Base-by-base conservation (phyloP, 2,797 vertebrate genomes). In the Octomys mimax region DNA sequence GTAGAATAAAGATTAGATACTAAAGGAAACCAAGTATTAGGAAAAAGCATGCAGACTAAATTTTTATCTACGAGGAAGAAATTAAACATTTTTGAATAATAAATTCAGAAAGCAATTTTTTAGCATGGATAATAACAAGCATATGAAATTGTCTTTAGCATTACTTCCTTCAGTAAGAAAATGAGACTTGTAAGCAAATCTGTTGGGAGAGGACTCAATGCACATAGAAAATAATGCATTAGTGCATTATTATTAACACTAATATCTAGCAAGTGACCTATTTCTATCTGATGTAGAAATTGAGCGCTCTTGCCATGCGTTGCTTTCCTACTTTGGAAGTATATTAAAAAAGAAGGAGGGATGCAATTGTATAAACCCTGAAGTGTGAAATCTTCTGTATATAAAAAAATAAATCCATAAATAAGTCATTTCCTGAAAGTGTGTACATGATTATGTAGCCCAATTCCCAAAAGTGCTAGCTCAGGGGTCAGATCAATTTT, bases 401-500 rank as follows among this genome's bases (percentile, higher is more conserved):
- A 87, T 94, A 97, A 96, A 89, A 87, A 97, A 94, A 96, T 93
- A 94, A 96, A 98, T 97, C 85, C 95, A 94, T 96, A 98, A 98
- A 98, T 94, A 96, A 98, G 39, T 68, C 96, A 89, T 98, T 98
- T 98, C 82, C 91, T 97, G 92, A 97, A 98, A 97, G 96, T 91
- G 78, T 85, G 86, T 96, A 78, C 2, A 46, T 97, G 97, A 98
- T 98, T 97, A 96, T 96, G 89, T 97, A 98, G 96, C 96, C 89
- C 95, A 83, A 0, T 97, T 98, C 97, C 87, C 94, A 78, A 95
- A 97, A 98, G 97, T 96, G 96, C 87, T 97, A 96, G 68, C 85
- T 31, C 93, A 91, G 95, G 71, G 97, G 97, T 98, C 97, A 98
- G 97, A 97, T 98, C 96, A 98, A 96, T 98, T 96, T 98, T 98